These are phyloP conservation scores for Holothuria scabra DNA, from an alignment of 53 echinoderm and acorn worm genomes.

Conservation along the genomic window DNA sequence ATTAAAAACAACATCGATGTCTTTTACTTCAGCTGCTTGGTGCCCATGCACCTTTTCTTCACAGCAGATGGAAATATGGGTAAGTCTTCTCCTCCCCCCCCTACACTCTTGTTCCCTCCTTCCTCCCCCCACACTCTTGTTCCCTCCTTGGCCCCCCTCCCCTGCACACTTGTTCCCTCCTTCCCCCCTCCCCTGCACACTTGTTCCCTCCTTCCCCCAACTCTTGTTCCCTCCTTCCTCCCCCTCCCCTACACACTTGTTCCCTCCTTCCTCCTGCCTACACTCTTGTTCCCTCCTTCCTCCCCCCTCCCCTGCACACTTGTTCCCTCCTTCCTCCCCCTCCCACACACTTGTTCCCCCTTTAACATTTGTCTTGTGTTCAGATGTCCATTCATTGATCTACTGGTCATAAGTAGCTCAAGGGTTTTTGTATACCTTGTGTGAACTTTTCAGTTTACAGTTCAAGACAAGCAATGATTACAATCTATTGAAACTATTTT, in stretches of 20 bases:
- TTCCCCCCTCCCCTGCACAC: neutral
- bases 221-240: slow-evolving; percentile 26
- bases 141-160: no score
- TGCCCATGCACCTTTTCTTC: slow-evolving; percentile 74
- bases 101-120: neutral
- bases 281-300: slow-evolving; percentile 15
- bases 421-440: no score
- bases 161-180: no score
- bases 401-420: no score
- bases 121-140: slow-evolving; percentile 9
- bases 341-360: slow-evolving; percentile 17
- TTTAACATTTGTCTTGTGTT: neutral
- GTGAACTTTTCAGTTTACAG: no score
- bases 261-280: neutral
- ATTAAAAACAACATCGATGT: slow-evolving; percentile 93
- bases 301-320: neutral
- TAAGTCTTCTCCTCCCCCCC: slow-evolving; percentile 29
- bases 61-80: slow-evolving; percentile 93
- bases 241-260: neutral
- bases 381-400: slow-evolving; percentile 43
- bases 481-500: no score
- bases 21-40: slow-evolving; percentile 77
- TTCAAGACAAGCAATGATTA: no score
- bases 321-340: neutral
- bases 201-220: neutral